A percentile compares a stretch with the other conserved stretches of the same genome.
Conservation (phyloP, 2,797 vertebrate species). For the Hyperoplus lanceolatus region DNA sequence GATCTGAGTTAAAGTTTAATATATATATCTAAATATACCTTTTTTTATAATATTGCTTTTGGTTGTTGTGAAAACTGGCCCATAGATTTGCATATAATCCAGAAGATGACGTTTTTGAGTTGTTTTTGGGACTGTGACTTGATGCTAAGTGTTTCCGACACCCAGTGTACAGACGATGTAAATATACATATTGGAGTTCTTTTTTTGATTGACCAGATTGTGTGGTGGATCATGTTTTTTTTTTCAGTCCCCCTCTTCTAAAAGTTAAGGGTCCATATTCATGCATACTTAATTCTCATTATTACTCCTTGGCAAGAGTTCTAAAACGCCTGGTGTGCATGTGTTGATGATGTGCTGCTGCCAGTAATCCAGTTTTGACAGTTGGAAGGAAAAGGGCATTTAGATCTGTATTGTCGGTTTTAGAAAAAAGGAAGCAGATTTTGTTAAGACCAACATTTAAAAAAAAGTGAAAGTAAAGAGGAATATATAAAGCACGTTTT, state of each 20-base stretch:
- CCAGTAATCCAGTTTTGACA: constrained; percentile 31
- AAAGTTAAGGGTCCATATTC: constrained; percentile 19
- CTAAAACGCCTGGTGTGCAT: background rate
- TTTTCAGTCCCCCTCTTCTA: constrained; percentile 10
- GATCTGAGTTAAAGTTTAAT: constrained; percentile 58
- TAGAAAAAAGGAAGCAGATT: background rate
- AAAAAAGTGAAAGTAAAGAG: too few species aligned
- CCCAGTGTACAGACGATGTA: constrained; percentile 70
- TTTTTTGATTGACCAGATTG: constrained; percentile 9
- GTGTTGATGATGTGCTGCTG: constrained; percentile 20
- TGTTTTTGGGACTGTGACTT: constrained; percentile 19
- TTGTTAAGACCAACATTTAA: background rate
- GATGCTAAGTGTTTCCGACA: constrained; percentile 15
- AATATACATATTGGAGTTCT: constrained; percentile 61
- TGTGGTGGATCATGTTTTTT: constrained; percentile 24
- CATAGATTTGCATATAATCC: constrained; percentile 8
- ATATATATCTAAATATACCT: constrained; percentile 53
- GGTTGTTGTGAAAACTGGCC: constrained; percentile 33
- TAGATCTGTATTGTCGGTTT: background rate
- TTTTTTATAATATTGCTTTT: constrained; percentile 32
- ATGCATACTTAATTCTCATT: constrained; percentile 4
- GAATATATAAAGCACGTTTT: too few species aligned
- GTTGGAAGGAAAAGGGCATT: background rate
- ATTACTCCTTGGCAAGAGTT: constrained; percentile 3
- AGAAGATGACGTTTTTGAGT: constrained; percentile 1